Base-by-base conservation (phyloP, 2,113 vertebrate genomes). In the Ciconia maguari region DNA sequence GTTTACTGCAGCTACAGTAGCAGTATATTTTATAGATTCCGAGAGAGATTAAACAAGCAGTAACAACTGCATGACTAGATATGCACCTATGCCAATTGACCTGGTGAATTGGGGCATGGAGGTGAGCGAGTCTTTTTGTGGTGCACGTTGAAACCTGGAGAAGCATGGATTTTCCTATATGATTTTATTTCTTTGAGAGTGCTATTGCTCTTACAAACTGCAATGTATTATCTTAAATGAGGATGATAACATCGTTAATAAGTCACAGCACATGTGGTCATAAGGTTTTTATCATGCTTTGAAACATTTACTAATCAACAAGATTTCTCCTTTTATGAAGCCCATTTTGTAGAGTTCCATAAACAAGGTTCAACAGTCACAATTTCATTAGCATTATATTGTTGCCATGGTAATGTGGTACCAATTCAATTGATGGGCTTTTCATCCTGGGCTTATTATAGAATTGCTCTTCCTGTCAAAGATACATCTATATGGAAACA, bases 301-400 rank as follows among this genome's bases (percentile, higher is more conserved):
- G 83, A 95, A 95, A 90, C 36, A 10, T 91, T 48, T 83, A 55
- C 81, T 87, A 60, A 84, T 91, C 75, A 87, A 92, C 85, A 75
- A 83, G 70, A 92, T 92, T 90, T 90, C 81, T 91, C 38, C 16
- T 92, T 92, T 87, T 90, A 89, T 76, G 82, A 91, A 92, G 81
- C 88, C 78, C 25, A 13, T 97, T 96, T 95, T 94, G 86, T 84
- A 74, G 93, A 87, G 86, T 93, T 97, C 75, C 90, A 84, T 96
- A 97, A 94, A 97, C 90, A 94, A 96, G 88, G 95, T 96, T 96
- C 95, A 93, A 94, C 94, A 96, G 91, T 90, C 94, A 95, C 95
- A 96, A 94, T 97, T 96, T 97, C 97, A 97, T 97, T 97, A 97
- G 72, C 94, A 97, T 96, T 96, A 82, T 81, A 87, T 96, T 93